Evolutionary conservation across 2,797 vertebrate species (phyloP).

Genomic region (Spheniscus humboldti): DNA sequence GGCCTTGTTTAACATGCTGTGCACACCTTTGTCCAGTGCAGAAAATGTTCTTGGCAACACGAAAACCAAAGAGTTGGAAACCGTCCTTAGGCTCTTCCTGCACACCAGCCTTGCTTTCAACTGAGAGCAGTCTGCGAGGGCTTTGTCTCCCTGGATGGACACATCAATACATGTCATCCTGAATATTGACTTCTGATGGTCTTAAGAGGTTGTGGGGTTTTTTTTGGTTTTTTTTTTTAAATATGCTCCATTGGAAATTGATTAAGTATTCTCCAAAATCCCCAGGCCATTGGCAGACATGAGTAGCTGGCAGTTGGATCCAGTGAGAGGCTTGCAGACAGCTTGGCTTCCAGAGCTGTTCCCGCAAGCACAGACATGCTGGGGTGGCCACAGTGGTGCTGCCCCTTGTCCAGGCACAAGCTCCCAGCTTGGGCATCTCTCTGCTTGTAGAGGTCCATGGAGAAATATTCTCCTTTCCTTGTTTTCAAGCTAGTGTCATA

Average conservation of each 20-base stretch:
- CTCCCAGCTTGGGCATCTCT: not conserved
- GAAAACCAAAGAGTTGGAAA: not conserved
- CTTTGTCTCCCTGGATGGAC: not conserved
- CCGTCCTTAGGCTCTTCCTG: not conserved
- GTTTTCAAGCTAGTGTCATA: not conserved
- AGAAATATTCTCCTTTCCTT: not conserved
- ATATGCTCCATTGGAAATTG: not conserved
- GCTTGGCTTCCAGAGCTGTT: not conserved
- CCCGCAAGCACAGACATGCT: fast-evolving
- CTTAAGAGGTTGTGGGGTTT: not conserved
- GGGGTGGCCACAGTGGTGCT: not conserved
- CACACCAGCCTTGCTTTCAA: not conserved
- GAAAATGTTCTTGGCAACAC: not conserved
- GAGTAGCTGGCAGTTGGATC: not conserved
- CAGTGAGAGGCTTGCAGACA: not conserved
- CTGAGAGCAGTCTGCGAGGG: not conserved
- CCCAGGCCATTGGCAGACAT: not conserved
- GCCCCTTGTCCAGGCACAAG: not conserved
- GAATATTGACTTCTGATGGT: not conserved
- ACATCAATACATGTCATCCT: not conserved
- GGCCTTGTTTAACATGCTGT: slow-evolving; percentile 12
- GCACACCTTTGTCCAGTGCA: not conserved
- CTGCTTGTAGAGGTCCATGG: not conserved
- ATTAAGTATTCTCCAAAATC: not conserved
- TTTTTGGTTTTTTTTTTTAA: not conserved